Evolutionary conservation across 1,140 invertebrate genomes (phyloP).

Genomic region (Thaumatotibia leucotreta): DNA sequence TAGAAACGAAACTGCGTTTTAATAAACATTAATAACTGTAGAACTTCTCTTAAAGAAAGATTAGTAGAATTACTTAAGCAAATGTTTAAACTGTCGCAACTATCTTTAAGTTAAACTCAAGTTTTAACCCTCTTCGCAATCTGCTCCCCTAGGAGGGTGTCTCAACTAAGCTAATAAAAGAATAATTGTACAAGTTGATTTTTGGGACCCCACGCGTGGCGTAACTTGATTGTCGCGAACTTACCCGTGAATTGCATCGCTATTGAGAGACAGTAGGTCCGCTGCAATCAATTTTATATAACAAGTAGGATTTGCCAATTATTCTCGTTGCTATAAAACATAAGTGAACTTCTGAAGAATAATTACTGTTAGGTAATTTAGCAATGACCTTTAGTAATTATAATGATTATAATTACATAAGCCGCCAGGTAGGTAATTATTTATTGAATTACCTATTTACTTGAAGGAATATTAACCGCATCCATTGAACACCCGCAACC

Average conservation of each 20-base stretch:
- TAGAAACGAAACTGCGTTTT: not conserved
- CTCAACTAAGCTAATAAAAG: not conserved
- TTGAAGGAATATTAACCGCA: too few relatives aligned
- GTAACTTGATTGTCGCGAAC: slow-evolving; percentile 1
- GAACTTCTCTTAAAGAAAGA: not conserved
- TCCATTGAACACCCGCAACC: too few relatives aligned
- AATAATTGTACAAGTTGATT: slow-evolving; percentile 13
- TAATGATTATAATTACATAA: too few relatives aligned
- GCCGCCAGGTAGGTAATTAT: too few relatives aligned
- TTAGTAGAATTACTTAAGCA: not conserved
- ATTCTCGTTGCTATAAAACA: not conserved
- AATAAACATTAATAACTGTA: not conserved
- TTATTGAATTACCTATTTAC: too few relatives aligned
- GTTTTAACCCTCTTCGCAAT: not conserved
- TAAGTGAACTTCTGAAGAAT: too few relatives aligned
- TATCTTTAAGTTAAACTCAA: not conserved
- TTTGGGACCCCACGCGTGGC: not conserved
- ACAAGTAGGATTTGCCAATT: not conserved
- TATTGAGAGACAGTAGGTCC: not conserved
- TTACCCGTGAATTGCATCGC: not conserved
- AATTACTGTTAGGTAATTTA: too few relatives aligned
- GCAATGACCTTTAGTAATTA: too few relatives aligned
- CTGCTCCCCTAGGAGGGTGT: slow-evolving; percentile 2
- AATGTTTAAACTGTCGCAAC: not conserved
- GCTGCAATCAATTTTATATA: not conserved